Conservation (phyloP, 2,797 vertebrate genomes). For the Oryzias sinensis region DNA sequence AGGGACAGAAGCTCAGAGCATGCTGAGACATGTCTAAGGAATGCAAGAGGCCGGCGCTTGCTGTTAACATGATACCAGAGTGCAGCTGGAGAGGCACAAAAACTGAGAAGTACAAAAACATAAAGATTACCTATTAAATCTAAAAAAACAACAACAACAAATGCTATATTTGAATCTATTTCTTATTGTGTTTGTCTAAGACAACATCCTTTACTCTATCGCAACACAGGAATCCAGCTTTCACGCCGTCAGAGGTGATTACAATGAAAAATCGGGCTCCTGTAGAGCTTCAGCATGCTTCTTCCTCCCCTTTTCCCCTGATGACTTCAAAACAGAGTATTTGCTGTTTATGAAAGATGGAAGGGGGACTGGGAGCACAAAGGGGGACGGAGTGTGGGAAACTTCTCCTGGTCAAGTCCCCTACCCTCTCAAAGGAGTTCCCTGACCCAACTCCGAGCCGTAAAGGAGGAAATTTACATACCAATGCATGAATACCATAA, state of each 20-base stretch:
- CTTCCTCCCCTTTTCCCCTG: constrained; percentile 50
- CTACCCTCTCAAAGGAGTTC: constrained; percentile 58
- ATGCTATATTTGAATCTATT: constrained; percentile 12
- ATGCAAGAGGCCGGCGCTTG: constrained; percentile 52
- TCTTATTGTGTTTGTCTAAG: constrained; percentile 14
- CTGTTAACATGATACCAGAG: constrained; percentile 60
- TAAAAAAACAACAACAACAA: too few species aligned
- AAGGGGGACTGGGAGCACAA: constrained; percentile 33
- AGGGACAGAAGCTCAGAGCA: constrained; percentile 27
- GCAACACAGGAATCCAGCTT: constrained; percentile 28
- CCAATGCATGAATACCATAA: constrained; percentile 63
- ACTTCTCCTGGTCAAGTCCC: constrained; percentile 53
- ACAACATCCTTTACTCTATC: constrained; percentile 31
- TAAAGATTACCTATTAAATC: constrained; percentile 6
- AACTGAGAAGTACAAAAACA: constrained; percentile 23
- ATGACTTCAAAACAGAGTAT: constrained; percentile 46
- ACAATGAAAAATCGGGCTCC: constrained; percentile 47
- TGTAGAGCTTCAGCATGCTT: constrained; percentile 49
- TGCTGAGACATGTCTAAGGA: constrained; percentile 59
- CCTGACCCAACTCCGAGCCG: constrained; percentile 45
- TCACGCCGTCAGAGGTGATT: constrained; percentile 33
- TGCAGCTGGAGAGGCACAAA: constrained; percentile 49
- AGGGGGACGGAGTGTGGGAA: constrained; percentile 70
- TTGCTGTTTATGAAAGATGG: constrained; percentile 46
- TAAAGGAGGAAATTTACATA: constrained; percentile 72